Percentiles rank a stretch among this genome's conserved stretches.
These are phyloP conservation scores for Cataglyphis albicans DNA, from an alignment of 2,888 invertebrate genomes.

Conservation along the genomic window DNA sequence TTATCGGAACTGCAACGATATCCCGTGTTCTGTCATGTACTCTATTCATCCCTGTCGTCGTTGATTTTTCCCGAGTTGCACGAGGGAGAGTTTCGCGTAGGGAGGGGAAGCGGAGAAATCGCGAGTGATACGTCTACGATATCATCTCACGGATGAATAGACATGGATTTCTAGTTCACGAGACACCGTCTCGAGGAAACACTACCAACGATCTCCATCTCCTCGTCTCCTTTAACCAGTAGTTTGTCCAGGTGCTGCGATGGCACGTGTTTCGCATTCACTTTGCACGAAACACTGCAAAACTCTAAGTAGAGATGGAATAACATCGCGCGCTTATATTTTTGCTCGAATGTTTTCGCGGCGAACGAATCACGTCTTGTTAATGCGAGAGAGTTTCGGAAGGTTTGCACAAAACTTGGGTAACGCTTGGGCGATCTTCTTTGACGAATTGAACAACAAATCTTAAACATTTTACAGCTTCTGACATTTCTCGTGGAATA, in stretches of 20 bases:
- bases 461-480: not conserved
- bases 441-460: constrained; percentile 27
- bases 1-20: constrained; percentile 2
- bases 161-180: constrained; percentile 70
- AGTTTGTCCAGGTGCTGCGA: constrained; percentile 48
- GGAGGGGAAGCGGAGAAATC: constrained; percentile 53
- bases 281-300: constrained; percentile 42
- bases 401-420: constrained; percentile 4
- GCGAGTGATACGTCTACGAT: constrained; percentile 62
- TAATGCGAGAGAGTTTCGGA: constrained; percentile 12
- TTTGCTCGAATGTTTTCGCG: constrained; percentile 5
- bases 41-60: constrained; percentile 37
- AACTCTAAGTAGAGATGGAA: constrained; percentile 53
- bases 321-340: constrained; percentile 30
- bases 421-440: not conserved
- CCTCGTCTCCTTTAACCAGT: constrained; percentile 23
- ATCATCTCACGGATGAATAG: constrained; percentile 71
- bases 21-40: constrained; percentile 28
- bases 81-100: not conserved
- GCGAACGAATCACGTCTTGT: constrained; percentile 9
- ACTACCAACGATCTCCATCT: constrained; percentile 49
- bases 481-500: not conserved
- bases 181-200: constrained; percentile 60
- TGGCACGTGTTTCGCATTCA: constrained; percentile 20
- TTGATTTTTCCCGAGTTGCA: constrained; percentile 54